phyloP scores from a whole-genome alignment of 2,113 vertebrate genomes.

The Nothocercus julius region DNA sequence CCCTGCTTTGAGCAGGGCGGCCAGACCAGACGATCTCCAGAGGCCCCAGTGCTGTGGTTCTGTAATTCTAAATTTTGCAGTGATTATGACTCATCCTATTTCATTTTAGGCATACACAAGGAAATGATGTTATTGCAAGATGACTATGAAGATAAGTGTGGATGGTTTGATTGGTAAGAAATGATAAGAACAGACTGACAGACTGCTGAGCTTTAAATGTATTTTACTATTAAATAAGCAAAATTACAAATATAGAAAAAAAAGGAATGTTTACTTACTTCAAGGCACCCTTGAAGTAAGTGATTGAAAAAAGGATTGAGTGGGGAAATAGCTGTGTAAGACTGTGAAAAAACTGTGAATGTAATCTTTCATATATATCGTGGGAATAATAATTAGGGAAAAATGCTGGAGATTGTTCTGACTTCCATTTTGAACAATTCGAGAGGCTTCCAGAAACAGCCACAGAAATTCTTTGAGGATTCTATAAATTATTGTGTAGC shows the following conservation, averaged over 20 bases:
- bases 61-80: not conserved
- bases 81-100: not conserved
- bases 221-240: not conserved
- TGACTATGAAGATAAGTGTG: not conserved
- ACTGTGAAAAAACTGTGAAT: not conserved
- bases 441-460: not conserved
- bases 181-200: not conserved
- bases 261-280: not conserved
- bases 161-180: not conserved
- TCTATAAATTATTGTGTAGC: not conserved
- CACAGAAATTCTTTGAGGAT: not conserved
- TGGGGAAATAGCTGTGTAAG: not conserved
- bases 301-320: not conserved
- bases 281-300: not conserved
- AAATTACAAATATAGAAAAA: not conserved
- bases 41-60: not conserved
- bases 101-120: not conserved
- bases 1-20: no score
- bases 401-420: not conserved
- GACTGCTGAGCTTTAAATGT: not conserved
- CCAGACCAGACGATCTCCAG: not conserved
- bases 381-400: not conserved
- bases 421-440: not conserved
- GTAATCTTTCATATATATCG: not conserved
- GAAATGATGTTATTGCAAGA: not conserved